phyloP scores from a whole-genome alignment of 2,113 vertebrate species.

The Thamnophis sirtalis region DNA sequence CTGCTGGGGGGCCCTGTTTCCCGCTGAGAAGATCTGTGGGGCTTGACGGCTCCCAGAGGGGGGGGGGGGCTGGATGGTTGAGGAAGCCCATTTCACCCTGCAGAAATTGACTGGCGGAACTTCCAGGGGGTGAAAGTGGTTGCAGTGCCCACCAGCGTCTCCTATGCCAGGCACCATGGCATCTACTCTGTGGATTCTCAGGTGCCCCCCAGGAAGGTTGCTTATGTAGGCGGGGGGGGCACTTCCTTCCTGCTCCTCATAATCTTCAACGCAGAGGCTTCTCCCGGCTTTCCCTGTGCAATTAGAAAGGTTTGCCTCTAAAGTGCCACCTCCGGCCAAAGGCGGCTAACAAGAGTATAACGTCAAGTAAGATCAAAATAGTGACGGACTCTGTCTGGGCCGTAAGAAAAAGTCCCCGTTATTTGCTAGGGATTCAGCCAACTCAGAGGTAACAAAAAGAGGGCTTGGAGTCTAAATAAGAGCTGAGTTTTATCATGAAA shows the following conservation, averaged over 20 bases:
- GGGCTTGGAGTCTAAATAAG: neutral
- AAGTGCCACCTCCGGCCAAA: neutral
- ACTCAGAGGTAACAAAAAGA: neutral
- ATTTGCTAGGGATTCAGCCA: neutral
- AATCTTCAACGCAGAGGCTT: neutral
- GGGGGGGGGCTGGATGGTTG: neutral
- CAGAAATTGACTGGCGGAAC: constrained; percentile 79
- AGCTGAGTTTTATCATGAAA: neutral
- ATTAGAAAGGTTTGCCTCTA: neutral
- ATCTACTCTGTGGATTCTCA: constrained; percentile 79
- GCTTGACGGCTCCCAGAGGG: neutral
- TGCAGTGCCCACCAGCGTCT: constrained; percentile 76
- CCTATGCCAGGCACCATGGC: constrained; percentile 83
- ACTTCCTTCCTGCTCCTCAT: neutral
- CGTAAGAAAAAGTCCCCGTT: neutral
- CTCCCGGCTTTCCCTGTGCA: neutral
- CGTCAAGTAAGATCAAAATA: neutral
- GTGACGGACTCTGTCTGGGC: neutral
- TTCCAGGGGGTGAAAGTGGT: constrained; percentile 84
- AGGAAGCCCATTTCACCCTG: neutral
- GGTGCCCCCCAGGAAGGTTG: constrained; percentile 55
- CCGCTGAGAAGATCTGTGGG: neutral
- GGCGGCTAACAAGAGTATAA: neutral
- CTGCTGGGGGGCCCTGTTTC: neutral
- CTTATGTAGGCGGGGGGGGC: neutral